Evolutionary conservation across 2,113 vertebrate genomes (phyloP).

Genomic region (Plectropomus leopardus): DNA sequence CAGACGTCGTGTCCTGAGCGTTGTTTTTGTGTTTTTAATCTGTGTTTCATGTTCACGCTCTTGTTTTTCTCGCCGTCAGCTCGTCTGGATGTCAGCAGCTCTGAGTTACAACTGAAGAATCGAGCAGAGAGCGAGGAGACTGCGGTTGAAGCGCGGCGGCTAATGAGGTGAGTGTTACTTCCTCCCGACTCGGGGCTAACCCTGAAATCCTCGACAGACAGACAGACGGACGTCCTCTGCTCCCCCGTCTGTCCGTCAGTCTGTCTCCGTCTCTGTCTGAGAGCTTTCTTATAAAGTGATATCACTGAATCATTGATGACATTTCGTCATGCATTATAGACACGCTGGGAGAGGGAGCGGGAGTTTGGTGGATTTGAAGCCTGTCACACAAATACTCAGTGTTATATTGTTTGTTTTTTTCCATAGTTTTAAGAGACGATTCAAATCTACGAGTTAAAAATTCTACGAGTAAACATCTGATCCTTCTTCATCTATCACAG

Average conservation of each 20-base stretch:
- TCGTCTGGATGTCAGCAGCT: slow-evolving; percentile 1
- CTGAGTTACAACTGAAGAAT: background rate
- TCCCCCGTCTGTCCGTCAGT: background rate
- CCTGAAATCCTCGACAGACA: background rate
- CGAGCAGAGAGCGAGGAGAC: background rate
- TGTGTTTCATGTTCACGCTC: background rate
- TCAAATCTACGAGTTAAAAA: too few species aligned
- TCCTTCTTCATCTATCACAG: too few species aligned
- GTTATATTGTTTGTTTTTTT: too few species aligned
- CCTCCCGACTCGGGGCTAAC: background rate
- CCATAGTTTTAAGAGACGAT: too few species aligned
- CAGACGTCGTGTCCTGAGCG: background rate
- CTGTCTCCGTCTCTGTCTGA: slow-evolving; percentile 5
- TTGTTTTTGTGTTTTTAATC: background rate
- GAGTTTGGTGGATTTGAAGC: background rate
- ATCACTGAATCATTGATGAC: slow-evolving; percentile 40
- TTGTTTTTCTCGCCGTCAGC: background rate
- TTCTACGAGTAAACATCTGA: too few species aligned
- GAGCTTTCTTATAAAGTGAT: slow-evolving; percentile 13
- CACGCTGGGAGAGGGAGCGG: background rate
- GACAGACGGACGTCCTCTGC: background rate
- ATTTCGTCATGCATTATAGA: slow-evolving; percentile 35
- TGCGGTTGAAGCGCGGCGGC: slow-evolving; percentile 2
- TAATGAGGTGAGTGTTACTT: slow-evolving; percentile 40
- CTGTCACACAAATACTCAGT: background rate